Percentiles rank a stretch among this genome's conserved stretches.
These are phyloP conservation scores for Rhaphigaster nebulosa DNA, from an alignment of 2,888 invertebrate genomes.

Conservation along the genomic window DNA sequence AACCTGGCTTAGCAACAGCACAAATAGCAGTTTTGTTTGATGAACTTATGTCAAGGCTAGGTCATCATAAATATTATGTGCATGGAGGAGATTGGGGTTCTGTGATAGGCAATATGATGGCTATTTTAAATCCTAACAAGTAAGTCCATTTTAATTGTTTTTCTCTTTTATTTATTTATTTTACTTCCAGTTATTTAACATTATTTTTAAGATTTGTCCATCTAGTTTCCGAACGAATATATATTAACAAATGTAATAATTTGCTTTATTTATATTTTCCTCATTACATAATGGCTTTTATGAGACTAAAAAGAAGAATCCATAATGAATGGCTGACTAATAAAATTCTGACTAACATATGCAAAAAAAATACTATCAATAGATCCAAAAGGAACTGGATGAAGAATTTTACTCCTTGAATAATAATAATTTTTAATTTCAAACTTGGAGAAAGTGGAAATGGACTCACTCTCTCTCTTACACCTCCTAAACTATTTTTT, in stretches of 20 bases:
- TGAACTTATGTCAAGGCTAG: slow-evolving; percentile 80
- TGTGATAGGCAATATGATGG: slow-evolving; percentile 75
- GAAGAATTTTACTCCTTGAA: no score
- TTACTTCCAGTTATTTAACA: background rate
- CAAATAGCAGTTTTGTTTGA: slow-evolving; percentile 75
- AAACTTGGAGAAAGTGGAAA: no score
- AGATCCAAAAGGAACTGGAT: no score
- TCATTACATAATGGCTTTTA: background rate
- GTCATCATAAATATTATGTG: slow-evolving; percentile 76
- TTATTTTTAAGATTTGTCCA: background rate
- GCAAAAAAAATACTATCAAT: background rate
- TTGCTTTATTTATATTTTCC: background rate
- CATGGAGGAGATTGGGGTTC: slow-evolving; percentile 91
- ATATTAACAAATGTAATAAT: background rate
- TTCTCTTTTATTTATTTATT: background rate
- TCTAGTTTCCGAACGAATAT: background rate
- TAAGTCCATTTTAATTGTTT: slow-evolving; percentile 64
- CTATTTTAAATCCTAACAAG: slow-evolving; percentile 75
- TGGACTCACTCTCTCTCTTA: no score
- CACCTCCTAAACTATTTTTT: no score
- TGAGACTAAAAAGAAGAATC: background rate
- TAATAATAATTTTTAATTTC: no score
- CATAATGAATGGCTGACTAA: background rate
- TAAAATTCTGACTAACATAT: background rate
- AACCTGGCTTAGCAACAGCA: slow-evolving; percentile 74